These are phyloP conservation scores for Pelobates cultripes DNA, from an alignment of 2,797 vertebrate species.

Conservation along the genomic window DNA sequence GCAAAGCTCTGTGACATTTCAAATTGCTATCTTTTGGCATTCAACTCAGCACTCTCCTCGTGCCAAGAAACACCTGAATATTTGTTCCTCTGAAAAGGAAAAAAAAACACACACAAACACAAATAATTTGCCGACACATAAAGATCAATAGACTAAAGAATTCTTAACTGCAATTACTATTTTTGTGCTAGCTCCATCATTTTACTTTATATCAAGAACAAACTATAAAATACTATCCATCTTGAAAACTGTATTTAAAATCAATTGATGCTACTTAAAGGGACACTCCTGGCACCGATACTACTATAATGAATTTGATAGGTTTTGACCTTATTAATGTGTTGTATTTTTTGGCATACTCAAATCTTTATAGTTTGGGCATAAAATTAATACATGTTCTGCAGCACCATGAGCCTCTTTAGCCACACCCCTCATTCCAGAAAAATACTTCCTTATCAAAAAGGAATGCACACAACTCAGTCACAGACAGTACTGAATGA, in stretches of 20 bases:
- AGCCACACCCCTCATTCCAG: too few species aligned
- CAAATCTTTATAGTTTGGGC: too few species aligned
- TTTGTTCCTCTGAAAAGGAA: neutral
- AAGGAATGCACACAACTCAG: too few species aligned
- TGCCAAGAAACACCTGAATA: neutral
- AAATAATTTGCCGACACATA: neutral
- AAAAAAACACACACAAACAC: neutral
- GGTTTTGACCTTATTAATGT: too few species aligned
- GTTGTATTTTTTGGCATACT: too few species aligned
- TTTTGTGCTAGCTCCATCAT: neutral
- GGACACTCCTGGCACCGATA: too few species aligned
- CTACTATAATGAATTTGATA: too few species aligned
- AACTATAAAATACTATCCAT: neutral
- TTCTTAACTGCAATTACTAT: neutral
- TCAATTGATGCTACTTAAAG: too few species aligned
- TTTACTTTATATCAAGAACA: neutral
- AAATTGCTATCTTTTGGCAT: neutral
- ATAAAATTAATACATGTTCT: too few species aligned
- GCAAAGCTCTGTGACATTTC: conserved; percentile 1
- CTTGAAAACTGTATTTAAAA: neutral
- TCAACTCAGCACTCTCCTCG: neutral
- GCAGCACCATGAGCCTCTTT: too few species aligned
- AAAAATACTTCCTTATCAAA: too few species aligned
- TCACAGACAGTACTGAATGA: too few species aligned
- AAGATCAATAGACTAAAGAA: neutral